Base-by-base conservation (phyloP, 2,797 vertebrate genomes). In the Cirrhinus mrigala region DNA sequence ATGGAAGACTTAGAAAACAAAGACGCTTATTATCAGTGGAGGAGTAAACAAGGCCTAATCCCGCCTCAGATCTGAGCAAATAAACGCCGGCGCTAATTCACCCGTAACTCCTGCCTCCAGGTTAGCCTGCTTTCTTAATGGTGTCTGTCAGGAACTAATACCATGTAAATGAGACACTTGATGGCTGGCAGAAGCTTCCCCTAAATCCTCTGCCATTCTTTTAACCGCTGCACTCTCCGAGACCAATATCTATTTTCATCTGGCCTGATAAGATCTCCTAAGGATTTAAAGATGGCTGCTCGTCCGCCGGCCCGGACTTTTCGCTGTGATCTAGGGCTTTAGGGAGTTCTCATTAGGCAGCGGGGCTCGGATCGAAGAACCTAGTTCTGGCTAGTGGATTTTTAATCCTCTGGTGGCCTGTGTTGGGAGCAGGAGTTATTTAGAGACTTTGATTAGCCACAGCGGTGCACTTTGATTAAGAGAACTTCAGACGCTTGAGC, bases 221-320 rank as follows among this genome's bases (percentile, higher is more conserved):
- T 96, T 98, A 98, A 98, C 98, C 96, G 97, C 95, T 93, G 94
- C 94, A 96, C 96, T 95, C 94, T 95, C 96, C 95, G 94, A 96
- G 96, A 95, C 95, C 97, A 97, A 97, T 98, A 99, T 98, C 97
- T 99, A 95, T 98, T 98, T 99, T 97, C 96, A 98, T 98, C 97
- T 96, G 93, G 93, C 95, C 94, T 96, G 98, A 99, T 99, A 98
- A 95, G 95, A 98, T 99, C 97, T 98, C 96, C 96, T 95, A 95
- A 96, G 97, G 98, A 98, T 98, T 99, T 99, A 97, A 97, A 96
- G 96, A 95, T 91, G 88, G 94, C 95, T 95, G 91, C 92, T 94
- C 92, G 91, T 85, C 91, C 89, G 95, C 93, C 95, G 92, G 96
- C 94, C 93, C 92, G 94, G 96, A 93, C 95, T 95, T 87, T 95